These are phyloP conservation scores for Drosophila dunni DNA, from an alignment of 1,140 invertebrate genomes.

Conservation along the genomic window DNA sequence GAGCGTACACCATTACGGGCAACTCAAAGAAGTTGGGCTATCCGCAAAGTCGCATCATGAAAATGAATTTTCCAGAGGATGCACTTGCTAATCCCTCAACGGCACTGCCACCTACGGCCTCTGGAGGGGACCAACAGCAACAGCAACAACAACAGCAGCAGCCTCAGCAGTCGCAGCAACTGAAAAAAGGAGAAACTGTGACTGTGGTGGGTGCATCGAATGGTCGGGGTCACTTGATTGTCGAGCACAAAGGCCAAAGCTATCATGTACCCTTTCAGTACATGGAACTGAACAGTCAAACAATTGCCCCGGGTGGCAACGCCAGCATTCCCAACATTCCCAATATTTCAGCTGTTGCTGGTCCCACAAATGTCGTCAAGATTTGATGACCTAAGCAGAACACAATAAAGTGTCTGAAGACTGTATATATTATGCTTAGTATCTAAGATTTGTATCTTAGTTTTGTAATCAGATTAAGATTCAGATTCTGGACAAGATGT, in stretches of 20 bases:
- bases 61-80: conserved; percentile 92
- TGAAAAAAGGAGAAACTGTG: conserved; percentile 93
- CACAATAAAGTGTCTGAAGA: conserved; percentile 23
- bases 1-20: conserved; percentile 94
- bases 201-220: conserved; percentile 92
- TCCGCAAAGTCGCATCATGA: conserved; percentile 96
- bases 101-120: conserved; percentile 20
- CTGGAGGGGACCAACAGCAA: not conserved
- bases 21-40: conserved; percentile 97
- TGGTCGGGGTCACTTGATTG: conserved; percentile 91
- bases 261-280: conserved; percentile 95
- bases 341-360: conserved; percentile 21
- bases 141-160: conserved; percentile 39
- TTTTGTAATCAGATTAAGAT: conserved; percentile 2
- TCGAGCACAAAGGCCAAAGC: conserved; percentile 92
- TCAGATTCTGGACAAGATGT: not conserved
- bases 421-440: conserved; percentile 58
- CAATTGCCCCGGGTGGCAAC: conserved; percentile 29
- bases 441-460: conserved; percentile 6
- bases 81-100: conserved; percentile 84
- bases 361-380: conserved; percentile 55
- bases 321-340: conserved; percentile 35
- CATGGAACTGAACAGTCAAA: conserved; percentile 85
- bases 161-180: conserved; percentile 63
- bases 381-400: conserved; percentile 39